Conservation (phyloP, 2,888 invertebrate genomes). For the Spodoptera littoralis region DNA sequence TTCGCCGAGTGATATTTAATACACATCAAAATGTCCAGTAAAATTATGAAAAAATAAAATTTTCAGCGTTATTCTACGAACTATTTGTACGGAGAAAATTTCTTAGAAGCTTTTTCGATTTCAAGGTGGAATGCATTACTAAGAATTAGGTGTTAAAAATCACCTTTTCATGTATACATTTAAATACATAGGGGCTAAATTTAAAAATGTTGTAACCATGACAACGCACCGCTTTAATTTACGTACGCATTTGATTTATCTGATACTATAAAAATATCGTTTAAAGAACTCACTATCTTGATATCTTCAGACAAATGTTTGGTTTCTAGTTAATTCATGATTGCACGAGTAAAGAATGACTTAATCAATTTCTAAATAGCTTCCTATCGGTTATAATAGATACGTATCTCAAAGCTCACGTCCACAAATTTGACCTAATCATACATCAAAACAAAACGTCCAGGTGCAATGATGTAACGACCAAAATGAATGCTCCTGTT, state of each 20-base stretch:
- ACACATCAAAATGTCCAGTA: conserved; percentile 20
- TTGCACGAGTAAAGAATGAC: too few relatives aligned
- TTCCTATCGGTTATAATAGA: background rate
- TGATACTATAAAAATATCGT: too few relatives aligned
- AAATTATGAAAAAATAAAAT: conserved; percentile 17
- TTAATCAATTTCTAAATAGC: too few relatives aligned
- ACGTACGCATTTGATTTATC: too few relatives aligned
- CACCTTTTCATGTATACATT: too few relatives aligned
- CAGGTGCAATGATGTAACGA: conserved; percentile 26
- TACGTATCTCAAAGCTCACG: background rate
- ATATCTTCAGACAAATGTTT: too few relatives aligned
- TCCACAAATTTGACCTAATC: conserved; percentile 17
- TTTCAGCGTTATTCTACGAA: conserved; percentile 19
- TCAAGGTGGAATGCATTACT: conserved; percentile 9
- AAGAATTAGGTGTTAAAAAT: conserved; percentile 13
- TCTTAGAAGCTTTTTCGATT: conserved; percentile 39
- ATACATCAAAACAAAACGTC: conserved; percentile 18
- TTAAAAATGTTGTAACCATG: background rate
- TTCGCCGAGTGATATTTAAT: conserved; percentile 16
- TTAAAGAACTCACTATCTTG: too few relatives aligned
- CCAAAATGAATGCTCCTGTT: conserved; percentile 34
- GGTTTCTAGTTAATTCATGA: too few relatives aligned
- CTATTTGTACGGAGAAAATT: conserved; percentile 25
- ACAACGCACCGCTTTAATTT: too few relatives aligned
- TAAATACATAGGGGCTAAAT: too few relatives aligned